Evolutionary conservation across 2,888 invertebrate genomes (phyloP).

Genomic region (Autographa pulchrina): DNA sequence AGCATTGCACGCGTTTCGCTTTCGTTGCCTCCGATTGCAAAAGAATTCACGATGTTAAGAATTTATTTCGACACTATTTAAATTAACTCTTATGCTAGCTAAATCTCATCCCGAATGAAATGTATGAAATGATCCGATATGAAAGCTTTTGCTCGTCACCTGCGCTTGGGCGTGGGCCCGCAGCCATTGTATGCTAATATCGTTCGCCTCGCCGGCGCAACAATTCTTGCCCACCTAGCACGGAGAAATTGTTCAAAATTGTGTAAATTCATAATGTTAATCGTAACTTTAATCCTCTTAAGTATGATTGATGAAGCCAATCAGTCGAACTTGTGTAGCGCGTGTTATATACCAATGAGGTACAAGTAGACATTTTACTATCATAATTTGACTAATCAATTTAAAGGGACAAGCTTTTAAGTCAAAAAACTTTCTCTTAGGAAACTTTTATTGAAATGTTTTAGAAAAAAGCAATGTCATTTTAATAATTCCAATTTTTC

Average conservation of each 20-base stretch:
- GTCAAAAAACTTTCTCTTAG: background rate
- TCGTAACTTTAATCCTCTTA: constrained; percentile 57
- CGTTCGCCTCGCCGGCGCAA: constrained; percentile 54
- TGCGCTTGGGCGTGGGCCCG: constrained; percentile 76
- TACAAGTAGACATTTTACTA: constrained; percentile 10
- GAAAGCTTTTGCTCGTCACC: constrained; percentile 80
- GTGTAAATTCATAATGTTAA: constrained; percentile 67
- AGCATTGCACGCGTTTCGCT: constrained; percentile 8
- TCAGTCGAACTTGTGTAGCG: constrained; percentile 49
- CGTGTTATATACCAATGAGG: constrained; percentile 17
- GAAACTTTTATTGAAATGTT: background rate
- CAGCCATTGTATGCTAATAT: constrained; percentile 77
- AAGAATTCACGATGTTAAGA: constrained; percentile 8
- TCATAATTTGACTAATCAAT: constrained; percentile 9
- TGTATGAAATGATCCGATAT: constrained; percentile 58
- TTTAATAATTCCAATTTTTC: background rate
- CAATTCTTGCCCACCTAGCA: constrained; percentile 62
- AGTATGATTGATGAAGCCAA: constrained; percentile 60
- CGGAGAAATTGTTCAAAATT: constrained; percentile 76
- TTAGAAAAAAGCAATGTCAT: no score
- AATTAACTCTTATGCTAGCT: constrained; percentile 52
- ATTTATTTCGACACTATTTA: constrained; percentile 32
- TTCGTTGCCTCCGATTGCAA: background rate
- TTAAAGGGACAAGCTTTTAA: background rate
- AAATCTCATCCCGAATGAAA: constrained; percentile 52